Percentiles rank a stretch among this genome's conserved stretches.
These are phyloP conservation scores for Balanococcus diminutus DNA, from an alignment of 2,888 invertebrate species.

Conservation along the genomic window DNA sequence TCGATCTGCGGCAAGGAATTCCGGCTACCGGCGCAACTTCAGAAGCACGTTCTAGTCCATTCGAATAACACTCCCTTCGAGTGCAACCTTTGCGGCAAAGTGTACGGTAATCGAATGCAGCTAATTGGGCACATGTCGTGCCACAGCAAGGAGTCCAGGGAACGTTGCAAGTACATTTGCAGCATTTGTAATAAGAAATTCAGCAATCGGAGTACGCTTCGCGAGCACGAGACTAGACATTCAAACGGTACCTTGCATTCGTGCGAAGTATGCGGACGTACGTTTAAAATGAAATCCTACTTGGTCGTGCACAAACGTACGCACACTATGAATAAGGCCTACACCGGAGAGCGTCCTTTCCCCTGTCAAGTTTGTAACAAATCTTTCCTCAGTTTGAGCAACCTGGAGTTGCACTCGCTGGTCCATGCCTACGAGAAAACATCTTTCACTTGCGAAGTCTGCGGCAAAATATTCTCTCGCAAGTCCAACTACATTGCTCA, in stretches of 20 bases:
- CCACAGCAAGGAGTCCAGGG: slow-evolving; percentile 57
- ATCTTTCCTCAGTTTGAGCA: slow-evolving; percentile 57
- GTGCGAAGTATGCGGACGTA: slow-evolving; percentile 57
- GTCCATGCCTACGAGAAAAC: slow-evolving; percentile 57
- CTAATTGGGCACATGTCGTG: slow-evolving; percentile 57
- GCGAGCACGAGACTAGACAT: slow-evolving; percentile 56
- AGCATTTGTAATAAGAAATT: slow-evolving; percentile 57
- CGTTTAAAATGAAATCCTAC: slow-evolving; percentile 57
- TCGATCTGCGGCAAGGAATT: slow-evolving; percentile 57
- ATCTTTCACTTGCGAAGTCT: slow-evolving; percentile 57
- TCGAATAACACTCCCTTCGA: slow-evolving; percentile 56
- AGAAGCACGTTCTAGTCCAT: slow-evolving; percentile 57
- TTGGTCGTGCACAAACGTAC: slow-evolving; percentile 57
- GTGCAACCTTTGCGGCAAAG: slow-evolving; percentile 57
- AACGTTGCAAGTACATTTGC: slow-evolving; percentile 57
- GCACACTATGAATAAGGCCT: slow-evolving; percentile 57
- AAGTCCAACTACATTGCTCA: slow-evolving; percentile 58
- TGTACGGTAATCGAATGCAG: slow-evolving; percentile 57
- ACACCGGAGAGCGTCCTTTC: slow-evolving; percentile 57
- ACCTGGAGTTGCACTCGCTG: slow-evolving; percentile 57
- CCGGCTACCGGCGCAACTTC: slow-evolving; percentile 55
- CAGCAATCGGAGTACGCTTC: slow-evolving; percentile 56
- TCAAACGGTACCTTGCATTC: slow-evolving; percentile 57
- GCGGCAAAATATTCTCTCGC: slow-evolving; percentile 57
- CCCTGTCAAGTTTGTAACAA: slow-evolving; percentile 56